These are phyloP conservation scores for Cirrhinus mrigala DNA, from an alignment of 2,797 vertebrate genomes.

Conservation along the genomic window DNA sequence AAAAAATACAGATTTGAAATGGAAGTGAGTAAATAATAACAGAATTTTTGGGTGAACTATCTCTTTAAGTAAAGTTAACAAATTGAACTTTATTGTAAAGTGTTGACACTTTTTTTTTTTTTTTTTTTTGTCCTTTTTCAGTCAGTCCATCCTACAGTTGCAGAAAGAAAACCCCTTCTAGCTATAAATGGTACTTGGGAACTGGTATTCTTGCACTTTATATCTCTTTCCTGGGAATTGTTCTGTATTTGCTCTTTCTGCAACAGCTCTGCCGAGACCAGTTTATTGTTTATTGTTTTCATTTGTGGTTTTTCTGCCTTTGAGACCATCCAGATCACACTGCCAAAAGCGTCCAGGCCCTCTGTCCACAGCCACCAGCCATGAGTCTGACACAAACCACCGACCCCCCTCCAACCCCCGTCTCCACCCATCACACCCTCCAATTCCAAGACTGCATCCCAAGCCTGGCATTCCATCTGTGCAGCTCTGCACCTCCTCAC, in stretches of 20 bases:
- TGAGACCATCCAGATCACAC: conserved; percentile 42
- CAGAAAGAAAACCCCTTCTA: conserved; percentile 2
- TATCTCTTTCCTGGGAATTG: conserved; percentile 25
- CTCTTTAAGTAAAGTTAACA: background rate
- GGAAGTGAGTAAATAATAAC: background rate
- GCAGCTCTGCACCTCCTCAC: conserved; percentile 37
- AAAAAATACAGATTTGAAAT: background rate
- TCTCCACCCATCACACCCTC: conserved; percentile 30
- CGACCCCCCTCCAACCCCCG: conserved; percentile 14
- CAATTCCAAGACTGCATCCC: conserved; percentile 43
- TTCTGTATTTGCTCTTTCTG: conserved; percentile 47
- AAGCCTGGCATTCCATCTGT: conserved; percentile 59
- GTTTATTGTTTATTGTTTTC: conserved; percentile 49
- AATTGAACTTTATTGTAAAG: background rate
- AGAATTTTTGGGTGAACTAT: background rate
- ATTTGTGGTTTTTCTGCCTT: conserved; percentile 33
- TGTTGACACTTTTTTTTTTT: too few relatives aligned
- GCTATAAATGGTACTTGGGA: conserved; percentile 2
- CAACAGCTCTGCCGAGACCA: conserved; percentile 24
- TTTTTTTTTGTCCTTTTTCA: background rate
- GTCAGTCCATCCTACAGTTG: background rate
- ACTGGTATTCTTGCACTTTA: background rate
- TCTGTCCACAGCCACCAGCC: conserved; percentile 32
- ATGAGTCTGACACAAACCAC: conserved; percentile 42
- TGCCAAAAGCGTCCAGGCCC: conserved; percentile 29